Evolutionary conservation across 2,888 invertebrate species (phyloP).

Genomic region (Junonia oenone): DNA sequence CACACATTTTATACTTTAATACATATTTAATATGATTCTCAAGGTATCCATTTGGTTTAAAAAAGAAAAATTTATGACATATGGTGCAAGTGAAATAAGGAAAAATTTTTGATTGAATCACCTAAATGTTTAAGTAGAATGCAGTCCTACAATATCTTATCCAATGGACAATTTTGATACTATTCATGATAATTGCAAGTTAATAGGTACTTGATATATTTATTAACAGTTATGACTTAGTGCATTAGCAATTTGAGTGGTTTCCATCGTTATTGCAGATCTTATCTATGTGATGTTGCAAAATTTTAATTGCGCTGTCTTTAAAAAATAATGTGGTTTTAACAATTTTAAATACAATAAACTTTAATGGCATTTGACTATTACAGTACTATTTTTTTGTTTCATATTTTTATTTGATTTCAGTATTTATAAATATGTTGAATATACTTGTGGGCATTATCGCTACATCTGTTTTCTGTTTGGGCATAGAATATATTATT

Average conservation of each 20-base stretch:
- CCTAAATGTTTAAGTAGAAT: background rate
- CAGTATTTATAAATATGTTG: no score
- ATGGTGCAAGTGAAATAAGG: background rate
- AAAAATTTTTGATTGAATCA: background rate
- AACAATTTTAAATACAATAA: no score
- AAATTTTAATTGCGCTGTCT: no score
- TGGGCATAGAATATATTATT: no score
- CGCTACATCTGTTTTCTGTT: no score
- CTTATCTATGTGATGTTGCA: background rate
- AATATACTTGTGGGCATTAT: no score
- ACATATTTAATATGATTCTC: background rate
- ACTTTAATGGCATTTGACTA: no score
- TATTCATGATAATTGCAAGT: background rate
- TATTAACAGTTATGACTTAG: background rate
- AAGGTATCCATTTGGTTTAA: background rate
- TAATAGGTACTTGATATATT: background rate
- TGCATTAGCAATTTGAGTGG: background rate
- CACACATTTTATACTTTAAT: conserved; percentile 11
- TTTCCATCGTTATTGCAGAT: background rate
- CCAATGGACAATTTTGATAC: background rate
- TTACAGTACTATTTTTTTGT: no score
- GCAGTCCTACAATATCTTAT: background rate
- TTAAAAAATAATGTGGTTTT: no score
- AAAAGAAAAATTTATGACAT: background rate
- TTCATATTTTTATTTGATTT: no score